phyloP scores from a whole-genome alignment of 2,113 vertebrate genomes.

The Pseudopipra pipra region DNA sequence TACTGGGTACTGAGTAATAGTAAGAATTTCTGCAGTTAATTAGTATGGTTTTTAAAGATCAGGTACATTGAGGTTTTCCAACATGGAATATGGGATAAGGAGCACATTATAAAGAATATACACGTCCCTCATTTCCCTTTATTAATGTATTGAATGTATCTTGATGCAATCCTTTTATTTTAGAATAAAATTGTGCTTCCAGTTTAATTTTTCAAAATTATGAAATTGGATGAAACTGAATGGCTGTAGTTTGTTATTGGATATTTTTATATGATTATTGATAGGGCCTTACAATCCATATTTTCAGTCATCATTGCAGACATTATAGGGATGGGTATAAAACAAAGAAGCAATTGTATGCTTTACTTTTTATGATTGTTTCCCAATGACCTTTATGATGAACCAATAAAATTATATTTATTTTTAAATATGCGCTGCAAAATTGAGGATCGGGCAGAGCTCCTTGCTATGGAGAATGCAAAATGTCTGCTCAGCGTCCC shows the following conservation, averaged over 20 bases:
- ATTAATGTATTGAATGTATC: not conserved
- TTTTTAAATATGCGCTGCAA: not conserved
- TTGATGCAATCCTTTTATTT: not conserved
- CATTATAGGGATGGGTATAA: conserved; percentile 78
- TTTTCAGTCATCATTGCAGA: conserved; percentile 87
- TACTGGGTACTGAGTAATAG: not conserved
- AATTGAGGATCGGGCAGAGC: not conserved
- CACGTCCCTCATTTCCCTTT: not conserved
- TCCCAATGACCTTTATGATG: not conserved
- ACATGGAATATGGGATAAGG: not conserved
- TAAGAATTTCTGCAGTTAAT: not conserved
- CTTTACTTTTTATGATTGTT: not conserved
- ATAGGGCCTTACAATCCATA: conserved; percentile 80
- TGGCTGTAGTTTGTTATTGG: conserved; percentile 86
- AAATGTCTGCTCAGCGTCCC: not conserved
- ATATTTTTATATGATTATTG: conserved; percentile 76
- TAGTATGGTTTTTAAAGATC: not conserved
- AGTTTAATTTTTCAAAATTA: conserved; percentile 80
- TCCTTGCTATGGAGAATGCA: not conserved
- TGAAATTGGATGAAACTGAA: conserved; percentile 79
- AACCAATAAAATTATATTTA: not conserved
- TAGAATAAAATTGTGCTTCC: conserved; percentile 75
- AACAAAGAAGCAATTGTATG: not conserved
- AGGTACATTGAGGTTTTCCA: not conserved
- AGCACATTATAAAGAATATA: not conserved